Evolutionary conservation across 2,888 invertebrate species (phyloP).

Genomic region (Congeria kusceri): DNA sequence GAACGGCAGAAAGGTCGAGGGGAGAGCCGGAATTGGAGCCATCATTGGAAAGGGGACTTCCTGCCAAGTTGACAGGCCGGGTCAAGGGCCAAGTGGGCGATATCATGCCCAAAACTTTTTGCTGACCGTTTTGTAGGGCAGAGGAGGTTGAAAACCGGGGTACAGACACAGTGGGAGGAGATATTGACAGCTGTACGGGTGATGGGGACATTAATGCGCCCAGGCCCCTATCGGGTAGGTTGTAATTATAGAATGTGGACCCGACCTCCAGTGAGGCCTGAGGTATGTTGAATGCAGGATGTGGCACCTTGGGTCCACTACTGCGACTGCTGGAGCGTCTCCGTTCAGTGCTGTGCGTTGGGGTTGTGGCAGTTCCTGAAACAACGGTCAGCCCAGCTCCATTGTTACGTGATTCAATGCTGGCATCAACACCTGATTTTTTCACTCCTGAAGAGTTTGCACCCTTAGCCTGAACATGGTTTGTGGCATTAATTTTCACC

Average conservation of each 20-base stretch:
- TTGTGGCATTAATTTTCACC: neutral
- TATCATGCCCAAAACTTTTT: slow-evolving; percentile 39
- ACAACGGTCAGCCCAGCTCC: slow-evolving; percentile 2
- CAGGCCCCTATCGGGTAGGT: slow-evolving; percentile 79
- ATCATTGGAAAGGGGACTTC: slow-evolving; percentile 64
- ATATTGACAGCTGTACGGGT: slow-evolving; percentile 53
- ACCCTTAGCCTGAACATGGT: neutral
- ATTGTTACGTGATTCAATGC: slow-evolving; percentile 24
- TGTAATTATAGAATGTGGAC: slow-evolving; percentile 76
- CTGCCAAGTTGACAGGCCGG: slow-evolving; percentile 20
- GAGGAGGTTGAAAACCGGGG: slow-evolving; percentile 50
- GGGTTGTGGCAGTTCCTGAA: neutral
- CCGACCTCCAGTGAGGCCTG: slow-evolving; percentile 60
- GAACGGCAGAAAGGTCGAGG: slow-evolving; percentile 73
- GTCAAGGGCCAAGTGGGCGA: slow-evolving; percentile 42
- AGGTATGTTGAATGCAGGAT: slow-evolving; percentile 63
- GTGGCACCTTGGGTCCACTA: slow-evolving; percentile 37
- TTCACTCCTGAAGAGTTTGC: slow-evolving; percentile 5
- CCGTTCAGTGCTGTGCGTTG: slow-evolving; percentile 24
- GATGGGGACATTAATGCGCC: slow-evolving; percentile 54
- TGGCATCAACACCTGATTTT: slow-evolving; percentile 33
- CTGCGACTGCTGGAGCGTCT: slow-evolving; percentile 31
- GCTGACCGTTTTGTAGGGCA: slow-evolving; percentile 8
- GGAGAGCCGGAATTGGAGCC: slow-evolving; percentile 69
- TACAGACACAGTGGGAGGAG: slow-evolving; percentile 56